Conservation (phyloP, 2,888 invertebrate genomes). For the Athripsodes cinereus region DNA sequence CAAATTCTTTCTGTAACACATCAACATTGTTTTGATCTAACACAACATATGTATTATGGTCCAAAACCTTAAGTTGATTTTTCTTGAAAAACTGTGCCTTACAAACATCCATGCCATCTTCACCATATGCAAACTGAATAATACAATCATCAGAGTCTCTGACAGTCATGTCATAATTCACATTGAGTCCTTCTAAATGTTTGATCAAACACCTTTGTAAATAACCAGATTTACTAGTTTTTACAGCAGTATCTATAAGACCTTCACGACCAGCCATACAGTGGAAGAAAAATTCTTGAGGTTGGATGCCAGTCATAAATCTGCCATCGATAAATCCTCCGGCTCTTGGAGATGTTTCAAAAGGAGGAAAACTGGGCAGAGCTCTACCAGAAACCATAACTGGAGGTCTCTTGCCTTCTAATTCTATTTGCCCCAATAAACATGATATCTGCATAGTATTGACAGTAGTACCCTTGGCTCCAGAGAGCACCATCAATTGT, state of each 20-base stretch:
- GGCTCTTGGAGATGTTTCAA: constrained; percentile 82
- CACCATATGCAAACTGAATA: constrained; percentile 90
- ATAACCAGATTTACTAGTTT: constrained; percentile 98
- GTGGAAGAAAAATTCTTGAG: constrained; percentile 98
- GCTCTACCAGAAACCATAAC: constrained; percentile 89
- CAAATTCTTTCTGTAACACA: constrained; percentile 51
- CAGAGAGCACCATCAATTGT: constrained; percentile 97
- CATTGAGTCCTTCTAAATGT: constrained; percentile 91
- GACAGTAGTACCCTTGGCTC: constrained; percentile 97
- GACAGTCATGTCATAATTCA: constrained; percentile 92
- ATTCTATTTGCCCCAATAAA: constrained; percentile 93
- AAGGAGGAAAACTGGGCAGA: constrained; percentile 86
- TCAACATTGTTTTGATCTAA: constrained; percentile 52
- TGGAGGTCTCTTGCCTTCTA: constrained; percentile 96
- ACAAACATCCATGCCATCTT: constrained; percentile 86
- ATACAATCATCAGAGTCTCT: constrained; percentile 91
- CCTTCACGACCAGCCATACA: constrained; percentile 99
- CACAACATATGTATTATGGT: constrained; percentile 69
- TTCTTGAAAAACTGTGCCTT: constrained; percentile 78
- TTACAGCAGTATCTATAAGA: constrained; percentile 98
- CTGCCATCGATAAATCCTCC: constrained; percentile 96
- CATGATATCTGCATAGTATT: constrained; percentile 99
- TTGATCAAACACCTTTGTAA: constrained; percentile 95
- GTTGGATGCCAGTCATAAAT: constrained; percentile 97
- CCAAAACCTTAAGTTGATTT: constrained; percentile 72